Base-by-base conservation (phyloP, 2,113 vertebrate genomes). In the Aleadryas rufinucha region DNA sequence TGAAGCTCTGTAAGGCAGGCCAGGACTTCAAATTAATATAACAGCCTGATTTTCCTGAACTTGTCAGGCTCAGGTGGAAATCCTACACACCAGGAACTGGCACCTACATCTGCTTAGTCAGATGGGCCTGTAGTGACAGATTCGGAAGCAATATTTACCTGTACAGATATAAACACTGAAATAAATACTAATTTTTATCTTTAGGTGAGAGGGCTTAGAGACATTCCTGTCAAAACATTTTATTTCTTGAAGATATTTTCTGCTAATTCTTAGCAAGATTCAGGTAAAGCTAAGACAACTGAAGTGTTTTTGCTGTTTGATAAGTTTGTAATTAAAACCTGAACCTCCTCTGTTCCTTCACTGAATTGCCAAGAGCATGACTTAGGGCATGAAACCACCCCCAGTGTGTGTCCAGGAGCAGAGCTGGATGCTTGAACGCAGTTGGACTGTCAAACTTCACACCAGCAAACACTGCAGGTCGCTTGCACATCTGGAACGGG, bases 351-450 rank as follows among this genome's bases (percentile, higher is more conserved):
- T 26, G 33, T 1, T 52, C 47, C 9, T 18, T 4, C 22, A 6
- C 74, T 10, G 47, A 7, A 7, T 28, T 60, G n/a, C 57, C 28
- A 18, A 21, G 22, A 70, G 37, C 7, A 0, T 2, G 37, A 6
- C 75, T 41, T 2, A 0, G 35, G 53, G 77, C 30, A 2, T 9
- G 24, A 23, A 37, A 16, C 6, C 2, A 0, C 4, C 53, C 6
- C 13, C 2, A 1, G 1, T 1, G 30, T 2, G 1, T 7, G 28
- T 7, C 71, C 57, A 28, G 61, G 41, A 41, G 53, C 41, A 9
- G 77, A 47, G 49, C 2, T 0, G 3, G 68, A 3, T 13, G 20
- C 18, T 5, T 2, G 8, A 1, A 4, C 0, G 0, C 4, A 7
- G 37, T 5, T 7, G 27, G 54, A 6, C 19, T 33, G 22, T 11